Percentiles rank a stretch among this genome's conserved stretches.
These are phyloP conservation scores for Leguminivora glycinivorella DNA, from an alignment of 1,140 invertebrate genomes.

Conservation along the genomic window DNA sequence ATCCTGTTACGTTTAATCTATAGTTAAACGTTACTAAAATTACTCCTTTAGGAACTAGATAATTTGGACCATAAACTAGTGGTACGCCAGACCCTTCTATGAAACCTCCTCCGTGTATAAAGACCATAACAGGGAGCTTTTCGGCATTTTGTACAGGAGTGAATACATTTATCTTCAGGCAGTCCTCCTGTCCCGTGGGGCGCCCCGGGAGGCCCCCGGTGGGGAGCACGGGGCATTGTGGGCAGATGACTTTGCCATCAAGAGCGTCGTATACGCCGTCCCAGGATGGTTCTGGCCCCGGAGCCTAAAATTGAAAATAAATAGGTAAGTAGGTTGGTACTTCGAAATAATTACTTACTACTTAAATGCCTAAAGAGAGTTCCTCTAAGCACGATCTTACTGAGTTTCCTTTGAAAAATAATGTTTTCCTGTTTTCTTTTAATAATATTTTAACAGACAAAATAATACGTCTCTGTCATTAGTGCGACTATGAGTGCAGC, in stretches of 20 bases:
- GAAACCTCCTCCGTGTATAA: constrained; percentile 82
- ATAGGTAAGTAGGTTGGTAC: too few relatives aligned
- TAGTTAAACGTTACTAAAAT: constrained; percentile 89
- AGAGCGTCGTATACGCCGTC: constrained; percentile 73
- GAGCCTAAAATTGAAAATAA: constrained; percentile 59
- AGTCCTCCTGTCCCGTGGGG: constrained; percentile 51
- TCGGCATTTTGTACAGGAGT: constrained; percentile 43
- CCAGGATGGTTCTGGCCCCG: constrained; percentile 77
- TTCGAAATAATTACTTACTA: too few relatives aligned
- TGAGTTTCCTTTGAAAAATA: too few relatives aligned
- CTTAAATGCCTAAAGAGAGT: too few relatives aligned
- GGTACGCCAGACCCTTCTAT: constrained; percentile 68
- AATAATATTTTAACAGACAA: too few relatives aligned
- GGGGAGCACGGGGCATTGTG: constrained; percentile 54
- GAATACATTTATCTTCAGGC: constrained; percentile 61
- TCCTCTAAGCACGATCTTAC: too few relatives aligned
- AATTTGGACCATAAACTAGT: constrained; percentile 78
- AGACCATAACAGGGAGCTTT: constrained; percentile 63
- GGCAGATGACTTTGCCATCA: constrained; percentile 66
- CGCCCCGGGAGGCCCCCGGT: not conserved
- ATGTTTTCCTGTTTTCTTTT: too few relatives aligned
- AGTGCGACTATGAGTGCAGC: too few relatives aligned
- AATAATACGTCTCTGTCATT: too few relatives aligned
- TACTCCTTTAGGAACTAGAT: constrained; percentile 81
- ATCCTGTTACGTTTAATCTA: constrained; percentile 82